Conservation (phyloP, 2,888 invertebrate genomes). For the Phengaris alcon region DNA sequence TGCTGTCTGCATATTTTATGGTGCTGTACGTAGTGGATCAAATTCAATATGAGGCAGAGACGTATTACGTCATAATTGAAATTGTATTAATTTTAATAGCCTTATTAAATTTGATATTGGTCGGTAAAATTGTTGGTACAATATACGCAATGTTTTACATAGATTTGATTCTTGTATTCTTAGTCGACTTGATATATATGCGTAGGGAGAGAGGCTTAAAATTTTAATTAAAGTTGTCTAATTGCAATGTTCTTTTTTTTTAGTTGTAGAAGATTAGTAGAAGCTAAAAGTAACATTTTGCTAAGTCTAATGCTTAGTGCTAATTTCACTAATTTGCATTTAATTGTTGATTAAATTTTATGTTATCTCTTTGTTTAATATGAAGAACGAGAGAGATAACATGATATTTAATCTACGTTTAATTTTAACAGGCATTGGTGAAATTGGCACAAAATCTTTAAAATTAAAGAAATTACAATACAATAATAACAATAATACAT, state of each 20-base stretch:
- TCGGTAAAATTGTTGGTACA: conserved; percentile 55
- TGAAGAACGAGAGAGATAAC: no score
- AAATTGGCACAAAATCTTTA: no score
- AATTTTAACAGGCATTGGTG: no score
- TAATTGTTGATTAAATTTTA: no score
- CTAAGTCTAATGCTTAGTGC: no score
- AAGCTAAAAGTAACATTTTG: no score
- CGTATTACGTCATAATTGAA: conserved; percentile 59
- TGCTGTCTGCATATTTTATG: conserved; percentile 62
- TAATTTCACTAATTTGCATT: no score
- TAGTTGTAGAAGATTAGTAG: conserved; percentile 2
- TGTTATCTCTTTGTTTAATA: no score
- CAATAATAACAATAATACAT: no score
- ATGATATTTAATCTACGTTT: no score
- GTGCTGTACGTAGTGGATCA: conserved; percentile 70
- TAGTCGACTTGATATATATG: conserved; percentile 61
- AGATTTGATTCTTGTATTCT: conserved; percentile 62
- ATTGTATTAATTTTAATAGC: conserved; percentile 49
- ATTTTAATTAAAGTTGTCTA: conserved; percentile 42
- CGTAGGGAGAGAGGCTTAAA: conserved; percentile 60
- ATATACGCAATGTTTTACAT: conserved; percentile 66
- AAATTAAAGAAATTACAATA: no score
- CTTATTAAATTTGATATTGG: conserved; percentile 47
- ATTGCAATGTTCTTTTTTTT: conserved; percentile 28
- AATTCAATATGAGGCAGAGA: conserved; percentile 64